Evolutionary conservation across 2,113 vertebrate genomes (phyloP), one percentile per base, ranked within the genome.

Genomic region (Tauraco erythrolophus): DNA sequence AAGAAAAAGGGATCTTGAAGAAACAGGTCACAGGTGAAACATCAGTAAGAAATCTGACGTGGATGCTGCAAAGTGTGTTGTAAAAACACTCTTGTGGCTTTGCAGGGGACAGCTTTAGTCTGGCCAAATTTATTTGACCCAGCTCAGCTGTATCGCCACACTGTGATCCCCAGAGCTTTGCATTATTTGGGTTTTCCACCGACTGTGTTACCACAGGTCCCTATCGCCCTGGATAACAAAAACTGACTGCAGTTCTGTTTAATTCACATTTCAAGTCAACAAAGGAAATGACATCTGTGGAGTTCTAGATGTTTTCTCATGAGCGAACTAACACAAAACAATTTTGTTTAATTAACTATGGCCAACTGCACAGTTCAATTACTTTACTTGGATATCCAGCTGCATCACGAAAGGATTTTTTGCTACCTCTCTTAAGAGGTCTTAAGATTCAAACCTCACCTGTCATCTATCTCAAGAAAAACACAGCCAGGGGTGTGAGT

Each of bases 401-500:
- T 70, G 35, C 45, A 87, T 7, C 51, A 51, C 18, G 16, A 45
- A 39, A 39, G 25, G 17, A 53, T 27, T 56, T 92, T 95, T 82
- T 82, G 53, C 76, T 39, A 12, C 37, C 13, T 88, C 60, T 80
- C 62, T 51, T 72, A 50, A n/a, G 46, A 74, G 27, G 24, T 85
- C 54, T 80, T 45, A 75, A 61, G 58, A 88, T 48, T 66, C 62
- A 76, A 78, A 74, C 64, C 82, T 98, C 80, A 99, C 99, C 99
- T 99, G 96, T 99, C 99, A 91, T 99, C 99, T 94, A 99, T 98
- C 96, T 99, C 99, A 93, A 99, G 98, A 96, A 99, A 99, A 79
- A 99, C 98, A 97, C 99, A 99, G 76, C 98, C 98, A 54, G 99
- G 99, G 9, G 98, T 99, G 94, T 99, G 99, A 58, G 99, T 99